phyloP scores from a whole-genome alignment of 1,140 invertebrate species.

The Zaprionus camerounensis region DNA sequence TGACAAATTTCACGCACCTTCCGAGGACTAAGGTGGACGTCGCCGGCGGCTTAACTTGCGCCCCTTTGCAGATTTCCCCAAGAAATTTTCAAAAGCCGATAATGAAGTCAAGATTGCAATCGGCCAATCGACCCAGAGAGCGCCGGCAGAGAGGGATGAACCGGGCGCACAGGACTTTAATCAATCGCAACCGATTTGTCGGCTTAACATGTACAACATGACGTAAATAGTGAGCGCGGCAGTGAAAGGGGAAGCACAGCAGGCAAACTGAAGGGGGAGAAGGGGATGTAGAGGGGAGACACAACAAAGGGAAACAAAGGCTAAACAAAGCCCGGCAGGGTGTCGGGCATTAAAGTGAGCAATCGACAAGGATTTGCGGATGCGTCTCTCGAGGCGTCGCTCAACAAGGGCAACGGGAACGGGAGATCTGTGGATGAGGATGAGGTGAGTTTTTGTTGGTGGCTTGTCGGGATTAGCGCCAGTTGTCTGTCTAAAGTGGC shows the following conservation, averaged over 20 bases:
- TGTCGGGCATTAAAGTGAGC: conserved; percentile 76
- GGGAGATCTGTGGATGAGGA: background rate
- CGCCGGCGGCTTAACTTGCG: conserved; percentile 69
- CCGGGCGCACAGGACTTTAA: conserved; percentile 66
- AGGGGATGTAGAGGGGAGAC: background rate
- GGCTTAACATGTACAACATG: conserved; percentile 84
- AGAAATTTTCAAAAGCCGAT: conserved; percentile 49
- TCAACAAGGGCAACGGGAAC: background rate
- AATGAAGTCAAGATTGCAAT: conserved; percentile 77
- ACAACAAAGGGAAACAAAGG: conserved; percentile 9
- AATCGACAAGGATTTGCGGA: conserved; percentile 73
- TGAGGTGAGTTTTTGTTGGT: conserved; percentile 28
- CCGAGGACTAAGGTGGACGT: conserved; percentile 60
- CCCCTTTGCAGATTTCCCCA: conserved; percentile 27
- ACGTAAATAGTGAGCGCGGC: conserved; percentile 64
- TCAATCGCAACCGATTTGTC: conserved; percentile 84
- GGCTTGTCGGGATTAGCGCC: conserved; percentile 62
- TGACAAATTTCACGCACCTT: conserved; percentile 71
- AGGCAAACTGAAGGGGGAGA: background rate
- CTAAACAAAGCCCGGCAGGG: conserved; percentile 46
- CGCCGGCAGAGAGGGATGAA: conserved; percentile 9
- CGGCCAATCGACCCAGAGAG: conserved; percentile 28
- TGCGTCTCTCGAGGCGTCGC: conserved; percentile 37
- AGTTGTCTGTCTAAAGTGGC: conserved; percentile 71
- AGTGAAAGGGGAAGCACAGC: background rate